Evolutionary conservation across 2,113 vertebrate genomes (phyloP).

Genomic region (Pteronura brasiliensis): DNA sequence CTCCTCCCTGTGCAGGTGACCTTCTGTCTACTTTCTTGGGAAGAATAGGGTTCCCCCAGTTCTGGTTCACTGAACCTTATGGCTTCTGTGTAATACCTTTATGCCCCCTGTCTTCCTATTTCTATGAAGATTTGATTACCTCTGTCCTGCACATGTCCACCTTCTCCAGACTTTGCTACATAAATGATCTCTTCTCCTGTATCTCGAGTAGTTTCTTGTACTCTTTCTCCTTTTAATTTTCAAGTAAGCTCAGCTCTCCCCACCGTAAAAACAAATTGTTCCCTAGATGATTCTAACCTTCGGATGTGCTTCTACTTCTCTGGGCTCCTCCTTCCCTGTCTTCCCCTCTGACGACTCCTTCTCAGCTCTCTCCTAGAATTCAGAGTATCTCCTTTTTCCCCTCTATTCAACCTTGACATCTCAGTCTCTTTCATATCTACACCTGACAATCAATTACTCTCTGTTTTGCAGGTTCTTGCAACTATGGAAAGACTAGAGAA

Average conservation of each 20-base stretch:
- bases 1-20: neutral
- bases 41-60: neutral
- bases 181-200: neutral
- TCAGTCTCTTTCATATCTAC: neutral
- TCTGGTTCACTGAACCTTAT: neutral
- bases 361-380: neutral
- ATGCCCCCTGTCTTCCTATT: neutral
- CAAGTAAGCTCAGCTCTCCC: neutral
- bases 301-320: neutral
- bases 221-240: conserved; percentile 25
- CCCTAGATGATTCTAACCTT: neutral
- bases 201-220: neutral
- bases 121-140: neutral
- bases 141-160: neutral
- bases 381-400: neutral
- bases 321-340: neutral
- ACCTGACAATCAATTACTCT: conserved; percentile 15
- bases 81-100: neutral
- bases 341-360: neutral
- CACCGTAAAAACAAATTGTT: neutral
- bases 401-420: neutral
- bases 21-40: neutral
- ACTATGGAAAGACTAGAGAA: conserved; percentile 96
- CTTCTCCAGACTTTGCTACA: neutral
- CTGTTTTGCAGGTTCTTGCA: conserved; percentile 90